phyloP scores from a whole-genome alignment of 2,113 vertebrate genomes.

The Opisthocomus hoazin region DNA sequence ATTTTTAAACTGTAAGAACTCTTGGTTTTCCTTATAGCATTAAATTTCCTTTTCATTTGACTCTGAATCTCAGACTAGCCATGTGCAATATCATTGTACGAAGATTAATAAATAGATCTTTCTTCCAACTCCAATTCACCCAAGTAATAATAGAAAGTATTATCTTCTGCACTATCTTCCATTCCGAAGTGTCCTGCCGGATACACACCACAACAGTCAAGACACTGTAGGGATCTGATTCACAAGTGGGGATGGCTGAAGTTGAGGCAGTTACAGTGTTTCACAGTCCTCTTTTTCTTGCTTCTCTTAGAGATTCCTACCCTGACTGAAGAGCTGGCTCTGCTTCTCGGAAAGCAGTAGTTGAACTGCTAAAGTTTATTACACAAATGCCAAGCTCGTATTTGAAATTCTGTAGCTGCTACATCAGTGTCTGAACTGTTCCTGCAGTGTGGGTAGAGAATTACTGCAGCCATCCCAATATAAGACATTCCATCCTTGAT shows the following conservation, averaged over 20 bases:
- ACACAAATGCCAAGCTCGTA: constrained; percentile 63
- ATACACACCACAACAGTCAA: background rate
- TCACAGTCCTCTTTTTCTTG: background rate
- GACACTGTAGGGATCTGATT: background rate
- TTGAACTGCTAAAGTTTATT: constrained; percentile 56
- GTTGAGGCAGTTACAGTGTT: background rate
- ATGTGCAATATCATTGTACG: background rate
- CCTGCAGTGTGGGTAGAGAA: constrained; percentile 52
- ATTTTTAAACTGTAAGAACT: background rate
- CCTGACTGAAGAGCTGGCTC: constrained; percentile 28
- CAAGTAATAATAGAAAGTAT: background rate
- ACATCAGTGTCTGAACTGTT: constrained; percentile 51
- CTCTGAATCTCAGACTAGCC: background rate
- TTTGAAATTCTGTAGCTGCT: constrained; percentile 61
- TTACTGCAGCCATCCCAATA: constrained; percentile 23
- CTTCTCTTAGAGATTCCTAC: constrained; percentile 7
- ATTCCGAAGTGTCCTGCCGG: background rate
- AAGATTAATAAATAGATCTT: background rate
- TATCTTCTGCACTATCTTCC: background rate
- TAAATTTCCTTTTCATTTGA: background rate
- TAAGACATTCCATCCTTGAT: constrained; percentile 38
- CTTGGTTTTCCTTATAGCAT: background rate
- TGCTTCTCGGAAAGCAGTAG: background rate
- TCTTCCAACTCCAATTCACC: background rate
- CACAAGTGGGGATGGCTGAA: background rate